phyloP scores from a whole-genome alignment of 2,888 invertebrate genomes.

The Holacanthella duospinosa region DNA sequence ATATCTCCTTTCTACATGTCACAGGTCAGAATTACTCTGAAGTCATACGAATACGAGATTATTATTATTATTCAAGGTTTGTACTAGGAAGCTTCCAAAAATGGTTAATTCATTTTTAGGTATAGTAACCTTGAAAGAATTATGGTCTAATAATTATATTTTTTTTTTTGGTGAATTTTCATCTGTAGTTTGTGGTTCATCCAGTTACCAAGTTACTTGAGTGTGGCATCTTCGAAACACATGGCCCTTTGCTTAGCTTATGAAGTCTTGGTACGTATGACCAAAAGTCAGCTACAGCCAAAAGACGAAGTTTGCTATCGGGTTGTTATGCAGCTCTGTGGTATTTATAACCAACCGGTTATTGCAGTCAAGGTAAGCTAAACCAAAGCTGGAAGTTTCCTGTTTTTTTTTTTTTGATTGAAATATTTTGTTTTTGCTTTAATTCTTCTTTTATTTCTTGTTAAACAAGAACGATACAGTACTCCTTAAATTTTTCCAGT shows the following conservation, averaged over 20 bases:
- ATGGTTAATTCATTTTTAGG: background rate
- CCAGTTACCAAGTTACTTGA: conserved; percentile 76
- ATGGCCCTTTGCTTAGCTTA: conserved; percentile 70
- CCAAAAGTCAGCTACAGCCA: conserved; percentile 65
- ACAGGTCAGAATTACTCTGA: conserved; percentile 45
- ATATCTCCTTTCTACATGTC: conserved; percentile 75
- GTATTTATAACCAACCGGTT: conserved; percentile 83
- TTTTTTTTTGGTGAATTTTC: conserved; percentile 39
- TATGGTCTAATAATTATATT: conserved; percentile 13
- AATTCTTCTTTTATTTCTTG: too few species aligned
- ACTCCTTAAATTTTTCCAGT: background rate
- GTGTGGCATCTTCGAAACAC: conserved; percentile 57
- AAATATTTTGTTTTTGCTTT: too few species aligned
- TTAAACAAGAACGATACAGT: background rate
- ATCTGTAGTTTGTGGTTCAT: conserved; percentile 80
- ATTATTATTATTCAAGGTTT: too few species aligned
- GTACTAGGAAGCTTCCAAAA: background rate
- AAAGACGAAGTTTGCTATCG: conserved; percentile 97
- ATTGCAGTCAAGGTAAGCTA: conserved; percentile 66
- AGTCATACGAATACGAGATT: conserved; percentile 5
- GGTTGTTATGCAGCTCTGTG: conserved; percentile 96
- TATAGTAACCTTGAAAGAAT: conserved; percentile 4
- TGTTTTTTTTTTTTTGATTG: conserved; percentile 41
- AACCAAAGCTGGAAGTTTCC: too few species aligned
- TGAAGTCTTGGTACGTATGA: conserved; percentile 76